These are phyloP conservation scores for Amphimallon solstitiale DNA, from an alignment of 2,888 invertebrate species.

Conservation along the genomic window DNA sequence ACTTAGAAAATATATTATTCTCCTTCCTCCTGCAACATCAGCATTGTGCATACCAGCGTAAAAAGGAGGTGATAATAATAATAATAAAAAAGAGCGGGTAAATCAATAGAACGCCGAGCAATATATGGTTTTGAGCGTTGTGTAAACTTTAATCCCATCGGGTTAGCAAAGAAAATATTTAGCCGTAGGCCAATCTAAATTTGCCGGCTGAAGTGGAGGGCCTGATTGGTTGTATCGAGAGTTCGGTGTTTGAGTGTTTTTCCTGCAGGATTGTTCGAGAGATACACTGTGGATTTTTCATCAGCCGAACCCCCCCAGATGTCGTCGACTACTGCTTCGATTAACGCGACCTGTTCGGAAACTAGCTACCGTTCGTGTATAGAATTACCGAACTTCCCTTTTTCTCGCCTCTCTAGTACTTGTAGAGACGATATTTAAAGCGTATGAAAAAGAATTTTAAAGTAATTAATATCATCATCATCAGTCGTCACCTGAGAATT, in stretches of 20 bases:
- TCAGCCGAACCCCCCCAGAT: neutral
- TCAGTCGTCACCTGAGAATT: no score
- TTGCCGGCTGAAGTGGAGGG: constrained; percentile 59
- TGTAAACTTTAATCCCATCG: constrained; percentile 63
- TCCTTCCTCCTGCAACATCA: no score
- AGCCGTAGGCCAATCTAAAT: constrained; percentile 66
- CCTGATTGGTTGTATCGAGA: constrained; percentile 61
- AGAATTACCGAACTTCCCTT: no score
- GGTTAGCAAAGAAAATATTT: constrained; percentile 67
- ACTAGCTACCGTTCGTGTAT: constrained; percentile 36
- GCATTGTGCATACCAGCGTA: no score
- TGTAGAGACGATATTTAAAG: no score
- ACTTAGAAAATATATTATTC: no score
- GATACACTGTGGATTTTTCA: constrained; percentile 59
- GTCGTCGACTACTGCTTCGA: constrained; percentile 20
- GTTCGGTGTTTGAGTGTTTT: constrained; percentile 58
- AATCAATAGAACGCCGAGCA: constrained; percentile 38
- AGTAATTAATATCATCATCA: no score
- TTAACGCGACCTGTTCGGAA: constrained; percentile 9
- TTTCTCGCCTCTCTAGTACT: no score
- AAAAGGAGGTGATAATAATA: no score
- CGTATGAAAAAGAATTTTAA: no score
- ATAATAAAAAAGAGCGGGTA: constrained; percentile 15
- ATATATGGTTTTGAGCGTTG: constrained; percentile 53
- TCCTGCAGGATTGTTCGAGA: constrained; percentile 59